Percentiles rank a stretch among this genome's conserved stretches.
These are phyloP conservation scores for Rhynchonycteris naso DNA, from an alignment of 2,797 vertebrate genomes.

Conservation along the genomic window DNA sequence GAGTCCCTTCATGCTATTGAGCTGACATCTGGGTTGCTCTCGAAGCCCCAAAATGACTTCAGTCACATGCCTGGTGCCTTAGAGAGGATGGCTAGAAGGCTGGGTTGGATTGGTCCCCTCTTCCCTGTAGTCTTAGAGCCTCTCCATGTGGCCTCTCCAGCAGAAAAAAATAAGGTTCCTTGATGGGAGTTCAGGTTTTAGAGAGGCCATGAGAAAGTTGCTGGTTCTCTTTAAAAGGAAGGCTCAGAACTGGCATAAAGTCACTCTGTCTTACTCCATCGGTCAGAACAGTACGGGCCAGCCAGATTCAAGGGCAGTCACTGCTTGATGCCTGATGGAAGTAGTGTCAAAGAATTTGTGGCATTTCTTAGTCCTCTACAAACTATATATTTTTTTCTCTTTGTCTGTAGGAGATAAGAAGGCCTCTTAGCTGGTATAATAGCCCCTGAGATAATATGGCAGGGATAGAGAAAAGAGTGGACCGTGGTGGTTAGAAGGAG, in stretches of 20 bases:
- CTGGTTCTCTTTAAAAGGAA: background rate
- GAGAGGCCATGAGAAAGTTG: background rate
- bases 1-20: background rate
- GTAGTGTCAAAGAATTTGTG: background rate
- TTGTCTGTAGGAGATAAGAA: background rate
- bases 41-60: background rate
- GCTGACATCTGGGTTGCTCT: background rate
- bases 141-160: background rate
- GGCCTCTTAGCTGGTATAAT: background rate
- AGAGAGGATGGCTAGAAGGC: background rate
- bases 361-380: background rate
- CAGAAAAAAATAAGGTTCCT: background rate
- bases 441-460: background rate
- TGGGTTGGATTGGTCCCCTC: background rate
- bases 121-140: background rate
- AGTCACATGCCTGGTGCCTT: background rate
- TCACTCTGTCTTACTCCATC: background rate
- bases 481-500: background rate
- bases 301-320: background rate
- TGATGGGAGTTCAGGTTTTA: background rate
- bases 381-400: background rate
- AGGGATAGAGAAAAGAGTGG: background rate
- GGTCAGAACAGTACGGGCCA: background rate
- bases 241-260: background rate
- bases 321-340: background rate